A percentile compares a stretch with the other conserved stretches of the same genome.
phyloP scores from a whole-genome alignment of 2,113 vertebrate genomes.

The Neodontobutis hainanensis region DNA sequence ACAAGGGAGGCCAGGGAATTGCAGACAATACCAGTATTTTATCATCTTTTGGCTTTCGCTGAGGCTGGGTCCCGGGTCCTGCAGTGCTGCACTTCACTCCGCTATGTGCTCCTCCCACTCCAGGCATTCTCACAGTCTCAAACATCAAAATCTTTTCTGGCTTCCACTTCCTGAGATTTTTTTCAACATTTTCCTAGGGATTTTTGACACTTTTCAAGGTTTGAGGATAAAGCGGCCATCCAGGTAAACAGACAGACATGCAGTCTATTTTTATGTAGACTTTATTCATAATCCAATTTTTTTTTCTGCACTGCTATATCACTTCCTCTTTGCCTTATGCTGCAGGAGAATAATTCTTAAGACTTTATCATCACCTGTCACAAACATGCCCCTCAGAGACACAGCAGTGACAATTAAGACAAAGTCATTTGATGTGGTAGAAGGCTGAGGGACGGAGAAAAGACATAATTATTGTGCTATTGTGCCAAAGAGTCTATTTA shows the following conservation, averaged over 20 bases:
- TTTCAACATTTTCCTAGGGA: conserved; percentile 46
- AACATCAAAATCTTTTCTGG: conserved; percentile 16
- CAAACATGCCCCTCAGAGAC: conserved; percentile 42
- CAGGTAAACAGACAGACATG: conserved; percentile 61
- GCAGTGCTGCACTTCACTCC: conserved; percentile 47
- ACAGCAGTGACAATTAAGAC: conserved; percentile 32
- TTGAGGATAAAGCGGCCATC: conserved; percentile 42
- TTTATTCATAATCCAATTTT: conserved; percentile 52
- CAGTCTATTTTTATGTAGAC: conserved; percentile 61
- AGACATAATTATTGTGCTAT: conserved; percentile 56
- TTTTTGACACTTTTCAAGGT: conserved; percentile 55
- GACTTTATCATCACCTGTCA: conserved; percentile 24
- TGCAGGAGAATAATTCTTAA: conserved; percentile 39
- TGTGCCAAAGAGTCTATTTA: conserved; percentile 64
- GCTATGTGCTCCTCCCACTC: conserved; percentile 47
- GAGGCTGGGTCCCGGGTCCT: conserved; percentile 39
- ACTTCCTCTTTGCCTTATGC: conserved; percentile 29
- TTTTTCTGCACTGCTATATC: conserved; percentile 21
- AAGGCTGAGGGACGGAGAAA: conserved; percentile 20
- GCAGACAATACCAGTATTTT: conserved; percentile 67
- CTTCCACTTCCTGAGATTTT: conserved; percentile 24
- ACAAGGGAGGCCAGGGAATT: conserved; percentile 53
- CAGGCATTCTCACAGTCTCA: conserved; percentile 33
- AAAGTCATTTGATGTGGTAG: conserved; percentile 26
- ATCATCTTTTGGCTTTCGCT: conserved; percentile 68